These are phyloP conservation scores for Denticeps clupeoides DNA, from an alignment of 2,797 vertebrate genomes.

Conservation along the genomic window DNA sequence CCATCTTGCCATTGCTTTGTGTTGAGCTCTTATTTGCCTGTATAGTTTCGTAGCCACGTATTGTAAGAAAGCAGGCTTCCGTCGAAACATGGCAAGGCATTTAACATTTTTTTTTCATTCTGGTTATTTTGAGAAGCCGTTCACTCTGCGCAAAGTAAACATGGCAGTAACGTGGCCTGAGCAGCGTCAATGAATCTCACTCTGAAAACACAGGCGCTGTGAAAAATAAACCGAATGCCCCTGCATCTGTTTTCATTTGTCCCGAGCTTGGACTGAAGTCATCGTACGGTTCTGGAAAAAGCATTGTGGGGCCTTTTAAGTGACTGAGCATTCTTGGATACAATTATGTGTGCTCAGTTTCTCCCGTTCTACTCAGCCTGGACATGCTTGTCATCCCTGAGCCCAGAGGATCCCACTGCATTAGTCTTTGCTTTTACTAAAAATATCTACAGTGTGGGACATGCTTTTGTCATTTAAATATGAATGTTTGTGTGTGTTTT, in stretches of 20 bases:
- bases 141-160: background rate
- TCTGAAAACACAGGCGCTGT: background rate
- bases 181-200: background rate
- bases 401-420: background rate
- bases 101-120: no score
- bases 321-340: slow-evolving; percentile 29
- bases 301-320: slow-evolving; percentile 21
- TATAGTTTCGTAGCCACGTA: no score
- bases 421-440: no score
- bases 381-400: slow-evolving; percentile 9
- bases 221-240: background rate
- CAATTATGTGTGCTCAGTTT: slow-evolving; percentile 7
- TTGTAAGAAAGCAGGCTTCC: no score
- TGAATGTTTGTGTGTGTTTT: background rate
- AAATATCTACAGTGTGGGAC: no score
- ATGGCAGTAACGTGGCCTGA: slow-evolving; percentile 1
- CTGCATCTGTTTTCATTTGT: slow-evolving; percentile 42
- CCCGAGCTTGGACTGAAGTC: slow-evolving; percentile 35
- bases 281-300: slow-evolving; percentile 36
- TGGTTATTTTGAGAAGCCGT: no score
- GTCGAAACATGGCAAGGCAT: no score
- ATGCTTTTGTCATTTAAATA: no score
- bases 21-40: no score
- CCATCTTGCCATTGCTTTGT: no score
- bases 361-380: slow-evolving; percentile 13